phyloP scores from a whole-genome alignment of 2,888 invertebrate species.

The Noctua janthe region DNA sequence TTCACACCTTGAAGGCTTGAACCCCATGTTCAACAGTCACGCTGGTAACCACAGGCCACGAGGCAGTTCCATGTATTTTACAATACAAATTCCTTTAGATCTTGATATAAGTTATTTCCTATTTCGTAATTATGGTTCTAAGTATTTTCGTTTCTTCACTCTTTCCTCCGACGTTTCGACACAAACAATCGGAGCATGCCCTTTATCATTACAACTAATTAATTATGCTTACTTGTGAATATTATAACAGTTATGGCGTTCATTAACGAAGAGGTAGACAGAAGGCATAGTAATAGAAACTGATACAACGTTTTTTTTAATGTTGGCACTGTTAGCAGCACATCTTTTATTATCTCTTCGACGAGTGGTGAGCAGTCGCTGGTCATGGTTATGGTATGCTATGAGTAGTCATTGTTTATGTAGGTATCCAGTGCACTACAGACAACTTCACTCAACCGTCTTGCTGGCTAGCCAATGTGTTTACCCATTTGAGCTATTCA shows the following conservation, averaged over 20 bases:
- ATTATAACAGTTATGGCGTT: constrained; percentile 32
- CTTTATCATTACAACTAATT: constrained; percentile 56
- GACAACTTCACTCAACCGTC: neutral
- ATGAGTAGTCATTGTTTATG: neutral
- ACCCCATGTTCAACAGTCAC: neutral
- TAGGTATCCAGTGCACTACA: neutral
- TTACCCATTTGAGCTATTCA: neutral
- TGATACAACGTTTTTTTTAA: too few relatives aligned
- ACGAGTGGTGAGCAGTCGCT: neutral
- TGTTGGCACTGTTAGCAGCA: neutral
- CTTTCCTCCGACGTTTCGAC: constrained; percentile 54
- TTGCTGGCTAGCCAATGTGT: neutral
- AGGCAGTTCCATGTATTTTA: neutral
- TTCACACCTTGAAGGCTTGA: neutral
- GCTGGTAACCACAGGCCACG: neutral
- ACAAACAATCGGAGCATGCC: constrained; percentile 58
- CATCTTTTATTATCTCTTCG: neutral
- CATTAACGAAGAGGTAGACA: neutral
- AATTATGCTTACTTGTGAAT: constrained; percentile 31
- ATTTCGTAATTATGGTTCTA: constrained; percentile 38
- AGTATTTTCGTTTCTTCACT: constrained; percentile 53
- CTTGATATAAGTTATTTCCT: constrained; percentile 49
- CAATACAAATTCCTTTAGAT: constrained; percentile 23
- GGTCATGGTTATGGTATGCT: neutral
- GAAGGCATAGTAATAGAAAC: neutral